Evolutionary conservation across 2,113 vertebrate genomes (phyloP), one percentile per base, ranked within the genome.

Genomic region (Opisthocomus hoazin): DNA sequence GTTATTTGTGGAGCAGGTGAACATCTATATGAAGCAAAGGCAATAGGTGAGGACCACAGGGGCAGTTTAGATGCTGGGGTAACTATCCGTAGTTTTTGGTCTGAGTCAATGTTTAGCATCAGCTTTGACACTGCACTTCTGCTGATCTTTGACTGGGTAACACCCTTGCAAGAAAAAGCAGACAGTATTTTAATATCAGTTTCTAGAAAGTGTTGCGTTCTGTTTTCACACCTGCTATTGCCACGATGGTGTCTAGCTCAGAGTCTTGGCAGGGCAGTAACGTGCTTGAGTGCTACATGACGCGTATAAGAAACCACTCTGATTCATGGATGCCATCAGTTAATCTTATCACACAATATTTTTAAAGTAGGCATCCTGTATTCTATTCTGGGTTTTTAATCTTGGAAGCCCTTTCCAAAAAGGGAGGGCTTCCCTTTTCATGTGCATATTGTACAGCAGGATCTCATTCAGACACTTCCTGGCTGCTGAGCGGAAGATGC

Each of bases 401-500:
- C 96, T 92, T 95, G 93, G 93, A 87, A 95, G 58, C 81, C 41
- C 24, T 71, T 84, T 94, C 93, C 78, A 93, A 61, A 91, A 85
- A 77, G 94, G 95, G 91, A 95, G 94, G 94, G 93, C 94, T 94
- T 95, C 89, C 87, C 94, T 91, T 96, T 96, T 94, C 93, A 91
- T 96, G 89, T 79, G 84, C 7, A 46, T 64, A 89, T 79, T 97
- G 91, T 94, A 85, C 91, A 95, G 95, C 94, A 91, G 95, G 94
- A 91, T 91, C 95, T 95, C 53, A 96, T 96, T 96, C 96, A 96
- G 95, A 95, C 95, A 96, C 84, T 95, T 96, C 96, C 92, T 95
- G 94, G 96, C 96, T 96, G 95, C 94, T 91, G 96, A 94, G 95
- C 95, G 93, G 96, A 96, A 96, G 96, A 96, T 96, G 96, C 96